phyloP scores from a whole-genome alignment of 2,888 invertebrate genomes.

The Plemyria rubiginata region DNA sequence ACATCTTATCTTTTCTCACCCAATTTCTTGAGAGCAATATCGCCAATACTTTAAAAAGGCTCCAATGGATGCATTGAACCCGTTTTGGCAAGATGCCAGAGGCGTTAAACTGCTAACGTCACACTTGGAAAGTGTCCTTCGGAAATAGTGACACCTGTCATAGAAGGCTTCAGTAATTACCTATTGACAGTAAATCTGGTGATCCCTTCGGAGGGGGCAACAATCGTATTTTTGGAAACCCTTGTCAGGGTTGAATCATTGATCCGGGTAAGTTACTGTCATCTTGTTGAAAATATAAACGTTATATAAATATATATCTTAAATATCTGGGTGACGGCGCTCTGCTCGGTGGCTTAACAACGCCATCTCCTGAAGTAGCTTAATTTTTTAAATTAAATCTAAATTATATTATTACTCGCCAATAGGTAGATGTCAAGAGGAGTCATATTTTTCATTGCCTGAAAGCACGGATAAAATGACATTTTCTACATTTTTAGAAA shows the following conservation, averaged over 20 bases:
- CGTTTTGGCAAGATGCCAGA: constrained; percentile 24
- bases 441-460: no score
- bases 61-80: constrained; percentile 17
- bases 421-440: no score
- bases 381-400: no score
- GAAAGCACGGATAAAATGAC: no score
- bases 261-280: constrained; percentile 7
- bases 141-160: background rate
- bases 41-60: constrained; percentile 11
- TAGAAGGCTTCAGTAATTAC: background rate
- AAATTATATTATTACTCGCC: no score
- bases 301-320: no score
- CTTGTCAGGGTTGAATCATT: constrained; percentile 21
- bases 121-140: constrained; percentile 17
- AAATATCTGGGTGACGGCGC: no score
- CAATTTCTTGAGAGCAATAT: constrained; percentile 16
- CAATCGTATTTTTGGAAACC: constrained; percentile 18
- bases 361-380: no score
- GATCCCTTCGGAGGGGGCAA: no score
- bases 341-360: no score
- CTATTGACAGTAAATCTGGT: background rate
- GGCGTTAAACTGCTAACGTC: constrained; percentile 6
- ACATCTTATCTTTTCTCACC: constrained; percentile 1
- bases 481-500: no score
- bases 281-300: background rate